Evolutionary conservation across 2,113 vertebrate genomes (phyloP).

Genomic region (Bungarus multicinctus): DNA sequence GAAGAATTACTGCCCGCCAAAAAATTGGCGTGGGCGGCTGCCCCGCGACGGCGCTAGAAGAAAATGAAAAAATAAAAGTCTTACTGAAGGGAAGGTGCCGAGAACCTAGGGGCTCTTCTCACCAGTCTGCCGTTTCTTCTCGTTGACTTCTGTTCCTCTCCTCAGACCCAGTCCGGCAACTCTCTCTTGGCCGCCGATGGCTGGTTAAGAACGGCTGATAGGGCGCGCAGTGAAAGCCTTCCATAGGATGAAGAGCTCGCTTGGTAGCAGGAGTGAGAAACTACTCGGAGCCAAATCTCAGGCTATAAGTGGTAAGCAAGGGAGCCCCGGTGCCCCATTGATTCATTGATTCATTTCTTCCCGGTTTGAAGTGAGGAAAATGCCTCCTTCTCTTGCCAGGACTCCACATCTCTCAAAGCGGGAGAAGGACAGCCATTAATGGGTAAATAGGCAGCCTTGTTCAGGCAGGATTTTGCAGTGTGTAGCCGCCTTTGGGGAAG

Average conservation of each 20-base stretch:
- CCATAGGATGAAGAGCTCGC: constrained; percentile 63
- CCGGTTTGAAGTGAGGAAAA: background rate
- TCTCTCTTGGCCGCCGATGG: constrained; percentile 11
- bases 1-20: background rate
- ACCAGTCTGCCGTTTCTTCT: no score
- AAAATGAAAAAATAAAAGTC: background rate
- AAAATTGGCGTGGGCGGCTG: background rate
- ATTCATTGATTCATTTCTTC: background rate
- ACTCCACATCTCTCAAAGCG: background rate
- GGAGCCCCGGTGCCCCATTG: background rate
- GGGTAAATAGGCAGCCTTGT: background rate
- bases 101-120: background rate
- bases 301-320: constrained; percentile 60
- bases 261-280: constrained; percentile 53
- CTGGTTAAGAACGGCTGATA: constrained; percentile 21
- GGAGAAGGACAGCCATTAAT: background rate
- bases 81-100: background rate
- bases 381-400: background rate
- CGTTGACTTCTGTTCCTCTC: background rate
- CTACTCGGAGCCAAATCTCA: constrained; percentile 38
- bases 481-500: no score
- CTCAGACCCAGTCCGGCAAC: background rate
- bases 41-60: background rate
- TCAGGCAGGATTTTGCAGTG: background rate
- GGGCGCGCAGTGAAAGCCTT: constrained; percentile 52